Percentiles rank a stretch among this genome's conserved stretches.
Conservation (phyloP, 2,888 invertebrate species). For the Drosophila rellima region DNA sequence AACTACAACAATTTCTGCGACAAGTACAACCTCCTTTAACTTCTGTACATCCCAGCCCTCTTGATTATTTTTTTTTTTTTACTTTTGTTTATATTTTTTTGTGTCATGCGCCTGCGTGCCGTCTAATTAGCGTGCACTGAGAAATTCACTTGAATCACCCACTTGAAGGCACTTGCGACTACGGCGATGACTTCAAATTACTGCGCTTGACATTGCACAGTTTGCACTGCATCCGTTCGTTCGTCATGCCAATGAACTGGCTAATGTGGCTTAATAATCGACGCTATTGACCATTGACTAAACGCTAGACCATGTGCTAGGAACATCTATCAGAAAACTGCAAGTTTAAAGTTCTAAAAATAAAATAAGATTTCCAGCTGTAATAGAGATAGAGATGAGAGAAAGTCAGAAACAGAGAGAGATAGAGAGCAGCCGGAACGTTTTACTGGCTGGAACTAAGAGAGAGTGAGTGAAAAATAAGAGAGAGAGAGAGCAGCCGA, state of each 20-base stretch:
- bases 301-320: not conserved
- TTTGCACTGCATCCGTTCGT: conserved; percentile 23
- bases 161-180: conserved; percentile 3
- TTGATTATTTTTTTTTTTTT: not conserved
- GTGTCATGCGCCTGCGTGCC: conserved; percentile 73
- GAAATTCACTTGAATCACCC: conserved; percentile 22
- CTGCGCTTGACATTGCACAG: conserved; percentile 45
- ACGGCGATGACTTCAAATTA: conserved; percentile 27
- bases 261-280: conserved; percentile 15
- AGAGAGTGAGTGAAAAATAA: too few species aligned
- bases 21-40: conserved; percentile 26
- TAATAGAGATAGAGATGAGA: not conserved
- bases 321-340: not conserved
- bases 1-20: conserved; percentile 8
- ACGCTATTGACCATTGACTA: conserved; percentile 15
- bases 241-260: conserved; percentile 46
- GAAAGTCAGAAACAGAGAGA: not conserved
- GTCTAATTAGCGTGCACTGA: conserved; percentile 62
- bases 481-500: too few species aligned
- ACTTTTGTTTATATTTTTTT: conserved; percentile 28
- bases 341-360: not conserved
- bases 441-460: not conserved
- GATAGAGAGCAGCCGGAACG: not conserved
- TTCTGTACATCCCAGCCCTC: conserved; percentile 11
- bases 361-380: not conserved